Conservation (phyloP, 2,797 vertebrate genomes). For the Spinibarbus caldwelli region DNA sequence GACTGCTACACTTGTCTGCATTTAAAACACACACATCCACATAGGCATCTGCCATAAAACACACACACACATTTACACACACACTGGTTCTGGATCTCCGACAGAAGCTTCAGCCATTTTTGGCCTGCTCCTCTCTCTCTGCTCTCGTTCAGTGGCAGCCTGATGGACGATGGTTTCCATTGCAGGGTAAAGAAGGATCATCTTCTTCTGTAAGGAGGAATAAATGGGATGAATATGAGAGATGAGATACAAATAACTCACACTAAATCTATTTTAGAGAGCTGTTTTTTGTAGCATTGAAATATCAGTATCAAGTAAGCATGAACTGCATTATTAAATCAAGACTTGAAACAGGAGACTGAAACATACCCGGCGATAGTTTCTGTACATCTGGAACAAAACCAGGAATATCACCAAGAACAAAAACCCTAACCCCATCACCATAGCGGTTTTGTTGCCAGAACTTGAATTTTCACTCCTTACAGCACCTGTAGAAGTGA, state of each 20-base stretch:
- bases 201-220: conserved; percentile 70
- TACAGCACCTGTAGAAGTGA: conserved; percentile 63
- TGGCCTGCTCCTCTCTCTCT: conserved; percentile 58
- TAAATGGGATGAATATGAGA: not conserved
- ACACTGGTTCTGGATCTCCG: conserved; percentile 22
- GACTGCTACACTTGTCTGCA: conserved; percentile 54
- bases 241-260: not conserved
- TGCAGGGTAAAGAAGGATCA: conserved; percentile 73
- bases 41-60: not conserved
- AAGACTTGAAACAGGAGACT: not conserved
- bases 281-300: not conserved
- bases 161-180: conserved; percentile 78
- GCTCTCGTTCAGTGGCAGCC: conserved; percentile 69
- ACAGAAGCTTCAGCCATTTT: conserved; percentile 44
- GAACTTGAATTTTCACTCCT: conserved; percentile 42
- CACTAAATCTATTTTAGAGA: not conserved
- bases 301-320: not conserved
- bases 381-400: conserved; percentile 75
- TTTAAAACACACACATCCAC: not conserved
- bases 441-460: conserved; percentile 48
- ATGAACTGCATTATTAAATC: not conserved
- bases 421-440: conserved; percentile 68
- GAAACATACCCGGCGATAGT: conserved; percentile 74
- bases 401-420: conserved; percentile 71
- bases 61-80: conserved; percentile 51